Base-by-base conservation (phyloP, 2,888 invertebrate genomes). In the Synergus umbraculus region DNA sequence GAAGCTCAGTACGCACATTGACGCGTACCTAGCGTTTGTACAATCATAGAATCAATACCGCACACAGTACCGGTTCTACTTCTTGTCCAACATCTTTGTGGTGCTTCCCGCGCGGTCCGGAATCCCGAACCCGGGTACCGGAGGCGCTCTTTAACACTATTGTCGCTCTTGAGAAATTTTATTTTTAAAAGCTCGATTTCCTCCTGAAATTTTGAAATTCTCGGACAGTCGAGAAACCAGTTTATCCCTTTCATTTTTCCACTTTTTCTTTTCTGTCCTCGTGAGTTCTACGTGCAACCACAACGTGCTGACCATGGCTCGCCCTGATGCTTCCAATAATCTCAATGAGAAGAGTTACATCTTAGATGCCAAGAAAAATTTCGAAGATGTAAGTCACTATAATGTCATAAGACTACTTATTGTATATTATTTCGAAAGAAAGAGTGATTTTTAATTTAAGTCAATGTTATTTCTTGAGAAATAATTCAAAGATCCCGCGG, bases 291-390 rank as follows among this genome's bases (percentile, higher is more conserved):
- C 12, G 67, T 46, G 15, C 44, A 65, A 49, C 54, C 13, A 49
- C 18, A 76, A 76, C 76, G 22, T 60, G 63, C 41, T 43, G 77
- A 64, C 15, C 63, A 46, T 49, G 41, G 85, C 86, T 85, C 78
- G 83, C 63, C 81, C 85, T 81, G 82, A 85, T 81, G 80, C 85
- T 77, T 81, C 82, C 49, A 80, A 83, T 13, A 82, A 84, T 65
- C 82, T 86, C 54, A 87, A 90, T 83, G 92, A 92, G 85, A 92
- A 91, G 82, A 92, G 91, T 83, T 91, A 92, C 83, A 92, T 92
- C 79, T 85, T 92, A 83, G 91, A 92, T 79, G 86, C 88, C n/a
- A 86, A 86, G 82, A 90, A 87, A 84, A 90, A 85, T 83, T 89
- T 88, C 84, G 91, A 90, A 78, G 91, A 90, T 79, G 91, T 91